These are phyloP conservation scores for Aphaenogaster floridana DNA, from an alignment of 1,140 invertebrate genomes.

Conservation along the genomic window DNA sequence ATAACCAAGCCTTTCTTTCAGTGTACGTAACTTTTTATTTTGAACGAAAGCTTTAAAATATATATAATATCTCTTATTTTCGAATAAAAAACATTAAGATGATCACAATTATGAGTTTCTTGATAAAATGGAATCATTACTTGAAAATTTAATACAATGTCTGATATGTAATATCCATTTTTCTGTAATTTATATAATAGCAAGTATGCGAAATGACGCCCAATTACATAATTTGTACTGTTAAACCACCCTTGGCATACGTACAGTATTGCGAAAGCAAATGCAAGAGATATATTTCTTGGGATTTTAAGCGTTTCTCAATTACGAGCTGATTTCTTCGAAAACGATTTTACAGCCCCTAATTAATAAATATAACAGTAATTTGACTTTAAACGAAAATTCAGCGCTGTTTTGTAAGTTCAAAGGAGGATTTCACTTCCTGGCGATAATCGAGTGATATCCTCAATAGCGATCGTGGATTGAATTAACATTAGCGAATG, in stretches of 20 bases:
- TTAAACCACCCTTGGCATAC: neutral
- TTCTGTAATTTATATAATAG: neutral
- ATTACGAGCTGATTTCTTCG: neutral
- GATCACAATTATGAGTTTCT: neutral
- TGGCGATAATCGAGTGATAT: constrained; percentile 16
- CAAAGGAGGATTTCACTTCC: neutral
- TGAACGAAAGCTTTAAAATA: neutral
- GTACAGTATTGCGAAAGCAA: neutral
- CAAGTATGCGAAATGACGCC: neutral
- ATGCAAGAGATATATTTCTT: neutral
- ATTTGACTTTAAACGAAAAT: neutral
- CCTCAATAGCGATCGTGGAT: neutral
- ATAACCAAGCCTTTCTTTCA: too few species aligned
- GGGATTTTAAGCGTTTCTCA: neutral
- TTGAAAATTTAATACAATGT: neutral
- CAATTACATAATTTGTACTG: neutral
- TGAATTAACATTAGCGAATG: constrained; percentile 56
- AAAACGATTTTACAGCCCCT: neutral
- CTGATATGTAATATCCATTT: neutral
- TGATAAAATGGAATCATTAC: neutral
- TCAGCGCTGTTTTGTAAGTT: neutral
- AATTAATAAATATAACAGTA: neutral
- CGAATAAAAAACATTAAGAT: neutral
- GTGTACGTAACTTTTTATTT: neutral
- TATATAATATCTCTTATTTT: neutral